Conservation (phyloP, 2,113 vertebrate species). For the Delphinus delphis region DNA sequence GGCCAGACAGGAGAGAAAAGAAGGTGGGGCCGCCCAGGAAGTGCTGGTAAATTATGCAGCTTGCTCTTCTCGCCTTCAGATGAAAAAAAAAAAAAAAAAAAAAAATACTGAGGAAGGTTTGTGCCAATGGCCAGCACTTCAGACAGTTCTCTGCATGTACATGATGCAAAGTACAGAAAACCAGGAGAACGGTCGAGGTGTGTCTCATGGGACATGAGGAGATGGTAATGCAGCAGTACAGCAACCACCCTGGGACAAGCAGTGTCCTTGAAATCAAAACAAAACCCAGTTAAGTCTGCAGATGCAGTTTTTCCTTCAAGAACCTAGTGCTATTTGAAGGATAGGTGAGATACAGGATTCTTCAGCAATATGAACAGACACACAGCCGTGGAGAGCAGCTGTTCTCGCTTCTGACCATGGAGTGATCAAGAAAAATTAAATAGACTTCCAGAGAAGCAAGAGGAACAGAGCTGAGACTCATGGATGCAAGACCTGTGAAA, state of each 20-base stretch:
- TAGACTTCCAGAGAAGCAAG: slow-evolving; percentile 18
- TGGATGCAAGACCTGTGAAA: background rate
- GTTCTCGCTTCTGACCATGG: slow-evolving; percentile 19
- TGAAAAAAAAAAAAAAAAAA: background rate
- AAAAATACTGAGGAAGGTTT: background rate
- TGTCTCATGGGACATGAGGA: background rate
- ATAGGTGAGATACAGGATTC: background rate
- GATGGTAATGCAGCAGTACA: background rate
- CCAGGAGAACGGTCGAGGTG: accelerated
- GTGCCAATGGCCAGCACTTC: background rate
- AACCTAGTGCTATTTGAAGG: background rate
- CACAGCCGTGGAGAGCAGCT: background rate
- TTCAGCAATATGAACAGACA: background rate
- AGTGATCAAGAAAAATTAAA: slow-evolving; percentile 56
- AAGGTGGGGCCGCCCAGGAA: slow-evolving; percentile 82
- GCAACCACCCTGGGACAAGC: background rate
- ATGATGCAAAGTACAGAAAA: background rate
- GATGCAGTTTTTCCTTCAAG: background rate
- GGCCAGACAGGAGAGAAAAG: slow-evolving; percentile 67
- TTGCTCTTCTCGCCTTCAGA: slow-evolving; percentile 68
- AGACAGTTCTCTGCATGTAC: background rate
- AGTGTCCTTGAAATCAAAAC: background rate
- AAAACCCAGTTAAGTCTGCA: background rate
- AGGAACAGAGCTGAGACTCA: background rate
- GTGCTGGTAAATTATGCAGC: slow-evolving; percentile 80